Conservation (phyloP, 2,888 invertebrate genomes). For the Hydropsyche betteni region DNA sequence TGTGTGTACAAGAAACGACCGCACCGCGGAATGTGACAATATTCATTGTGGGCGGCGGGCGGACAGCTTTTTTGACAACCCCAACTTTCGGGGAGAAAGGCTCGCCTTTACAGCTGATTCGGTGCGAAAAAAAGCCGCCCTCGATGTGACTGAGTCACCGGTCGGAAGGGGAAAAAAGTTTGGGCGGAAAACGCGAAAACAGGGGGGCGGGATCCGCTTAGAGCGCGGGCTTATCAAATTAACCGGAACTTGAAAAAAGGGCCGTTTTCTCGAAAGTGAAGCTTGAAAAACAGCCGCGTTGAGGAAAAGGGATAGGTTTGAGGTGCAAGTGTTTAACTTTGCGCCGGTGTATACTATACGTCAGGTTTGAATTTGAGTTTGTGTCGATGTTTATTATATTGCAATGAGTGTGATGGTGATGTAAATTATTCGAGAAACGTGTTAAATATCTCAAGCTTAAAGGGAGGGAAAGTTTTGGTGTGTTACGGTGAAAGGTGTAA, state of each 20-base stretch:
- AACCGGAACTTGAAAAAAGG: conserved; percentile 40
- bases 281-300: background rate
- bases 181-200: background rate
- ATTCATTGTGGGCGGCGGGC: conserved; percentile 8
- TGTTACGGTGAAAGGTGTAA: conserved; percentile 7
- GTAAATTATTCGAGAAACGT: no score
- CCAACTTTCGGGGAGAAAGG: conserved; percentile 3
- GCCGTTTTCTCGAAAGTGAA: conserved; percentile 32
- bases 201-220: conserved; percentile 37
- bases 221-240: conserved; percentile 40
- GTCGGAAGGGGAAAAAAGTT: conserved; percentile 16
- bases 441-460: background rate
- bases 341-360: no score
- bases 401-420: no score
- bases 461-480: conserved; percentile 13
- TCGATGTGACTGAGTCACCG: background rate
- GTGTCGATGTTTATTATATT: no score
- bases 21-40: conserved; percentile 14
- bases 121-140: background rate
- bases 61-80: background rate
- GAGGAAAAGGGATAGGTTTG: background rate
- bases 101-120: conserved; percentile 37
- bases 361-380: no score
- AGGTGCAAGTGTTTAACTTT: background rate
- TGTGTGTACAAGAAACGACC: background rate